phyloP scores from a whole-genome alignment of 2,113 vertebrate species.

The Columba livia region DNA sequence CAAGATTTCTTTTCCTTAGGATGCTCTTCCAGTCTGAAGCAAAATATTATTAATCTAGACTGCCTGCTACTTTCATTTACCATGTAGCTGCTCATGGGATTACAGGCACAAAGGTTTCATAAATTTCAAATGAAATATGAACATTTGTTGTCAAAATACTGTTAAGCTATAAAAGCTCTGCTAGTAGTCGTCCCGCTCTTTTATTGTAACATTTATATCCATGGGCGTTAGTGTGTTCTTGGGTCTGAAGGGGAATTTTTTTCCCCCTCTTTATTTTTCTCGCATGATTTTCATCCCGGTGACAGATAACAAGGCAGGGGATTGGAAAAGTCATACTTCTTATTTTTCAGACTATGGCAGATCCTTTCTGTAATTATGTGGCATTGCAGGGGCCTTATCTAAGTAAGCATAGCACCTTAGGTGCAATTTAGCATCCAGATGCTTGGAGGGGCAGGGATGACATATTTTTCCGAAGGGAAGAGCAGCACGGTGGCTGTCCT shows the following conservation, averaged over 20 bases:
- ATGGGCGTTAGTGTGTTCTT: constrained; percentile 46
- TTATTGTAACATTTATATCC: constrained; percentile 72
- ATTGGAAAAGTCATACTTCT: constrained; percentile 38
- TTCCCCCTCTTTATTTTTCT: neutral
- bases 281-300: constrained; percentile 49
- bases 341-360: constrained; percentile 18
- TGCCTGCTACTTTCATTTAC: constrained; percentile 88
- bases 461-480: neutral
- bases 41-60: constrained; percentile 81
- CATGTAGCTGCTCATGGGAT: constrained; percentile 83
- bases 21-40: constrained; percentile 72
- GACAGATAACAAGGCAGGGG: constrained; percentile 50
- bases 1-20: constrained; percentile 70
- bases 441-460: neutral
- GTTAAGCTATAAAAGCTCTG: constrained; percentile 74
- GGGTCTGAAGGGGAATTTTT: constrained; percentile 56
- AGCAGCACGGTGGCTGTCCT: neutral
- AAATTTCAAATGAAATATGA: constrained; percentile 88
- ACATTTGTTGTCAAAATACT: constrained; percentile 90
- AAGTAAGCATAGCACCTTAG: constrained; percentile 18
- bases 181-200: constrained; percentile 64
- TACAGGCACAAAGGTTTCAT: constrained; percentile 85
- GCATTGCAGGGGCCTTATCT: constrained; percentile 31
- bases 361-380: constrained; percentile 28
- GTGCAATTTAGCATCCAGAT: constrained; percentile 1